These are phyloP conservation scores for Drosophila nasuta DNA, from an alignment of 1,140 invertebrate species.

Conservation along the genomic window DNA sequence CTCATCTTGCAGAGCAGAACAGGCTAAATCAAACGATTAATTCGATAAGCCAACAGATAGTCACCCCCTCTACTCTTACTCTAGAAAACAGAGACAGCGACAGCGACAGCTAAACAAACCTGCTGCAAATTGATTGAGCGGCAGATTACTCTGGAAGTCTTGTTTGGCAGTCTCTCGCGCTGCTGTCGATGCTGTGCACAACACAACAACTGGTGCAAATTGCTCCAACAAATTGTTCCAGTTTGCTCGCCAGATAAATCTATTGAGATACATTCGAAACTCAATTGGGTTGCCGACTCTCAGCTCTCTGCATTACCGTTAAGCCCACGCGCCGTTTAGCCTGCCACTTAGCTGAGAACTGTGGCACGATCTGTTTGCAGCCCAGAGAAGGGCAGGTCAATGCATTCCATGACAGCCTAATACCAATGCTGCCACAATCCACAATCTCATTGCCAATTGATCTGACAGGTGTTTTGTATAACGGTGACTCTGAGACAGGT, in stretches of 20 bases:
- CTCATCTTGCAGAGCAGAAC: constrained; percentile 20
- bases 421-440: constrained; percentile 22
- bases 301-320: constrained; percentile 42
- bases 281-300: constrained; percentile 22
- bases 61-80: neutral
- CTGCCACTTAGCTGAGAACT: constrained; percentile 26
- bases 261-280: constrained; percentile 55
- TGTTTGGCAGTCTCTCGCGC: constrained; percentile 6
- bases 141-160: constrained; percentile 68
- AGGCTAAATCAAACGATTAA: constrained; percentile 79
- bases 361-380: constrained; percentile 41
- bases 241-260: constrained; percentile 58
- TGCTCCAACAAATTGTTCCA: constrained; percentile 57
- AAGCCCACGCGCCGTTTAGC: constrained; percentile 60
- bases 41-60: constrained; percentile 72
- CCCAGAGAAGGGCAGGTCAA: constrained; percentile 41
- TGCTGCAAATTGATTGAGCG: constrained; percentile 77
- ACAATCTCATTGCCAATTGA: constrained; percentile 26
- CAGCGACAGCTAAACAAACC: constrained; percentile 67
- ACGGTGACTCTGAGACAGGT: constrained; percentile 29
- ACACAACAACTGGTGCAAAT: constrained; percentile 57
- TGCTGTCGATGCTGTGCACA: constrained; percentile 10
- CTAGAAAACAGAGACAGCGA: constrained; percentile 10
- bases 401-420: constrained; percentile 23
- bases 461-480: constrained; percentile 2